A percentile compares a stretch with the other conserved stretches of the same genome.
These are phyloP conservation scores for Upupa epops DNA, from an alignment of 2,113 vertebrate genomes.

Conservation along the genomic window DNA sequence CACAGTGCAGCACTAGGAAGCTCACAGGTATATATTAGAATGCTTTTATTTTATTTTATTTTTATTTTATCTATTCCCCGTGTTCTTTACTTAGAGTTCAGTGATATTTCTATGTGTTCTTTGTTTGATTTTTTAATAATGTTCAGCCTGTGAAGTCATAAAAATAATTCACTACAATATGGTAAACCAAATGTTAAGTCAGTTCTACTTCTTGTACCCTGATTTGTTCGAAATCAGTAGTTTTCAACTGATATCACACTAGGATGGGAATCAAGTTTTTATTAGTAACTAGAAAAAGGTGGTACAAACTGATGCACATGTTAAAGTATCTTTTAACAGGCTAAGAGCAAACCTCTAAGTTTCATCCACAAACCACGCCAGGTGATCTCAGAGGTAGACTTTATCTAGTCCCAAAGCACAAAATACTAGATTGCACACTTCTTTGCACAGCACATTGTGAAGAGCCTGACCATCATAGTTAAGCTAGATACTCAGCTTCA, in stretches of 20 bases:
- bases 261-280: neutral
- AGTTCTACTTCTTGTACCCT: neutral
- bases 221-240: neutral
- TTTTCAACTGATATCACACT: neutral
- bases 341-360: neutral
- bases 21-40: neutral
- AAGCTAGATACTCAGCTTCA: too few relatives aligned
- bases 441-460: rapidly evolving
- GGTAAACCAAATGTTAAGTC: neutral
- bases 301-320: neutral
- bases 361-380: neutral
- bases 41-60: neutral
- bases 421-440: rapidly evolving
- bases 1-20: neutral
- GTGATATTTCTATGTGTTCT: neutral
- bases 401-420: rapidly evolving
- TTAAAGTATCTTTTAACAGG: neutral
- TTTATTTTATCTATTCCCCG: neutral
- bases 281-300: neutral
- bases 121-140: neutral
- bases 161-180: neutral
- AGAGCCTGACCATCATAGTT: neutral
- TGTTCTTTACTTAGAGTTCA: neutral
- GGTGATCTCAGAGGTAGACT: neutral
- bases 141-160: neutral